Percentiles rank a stretch among this genome's conserved stretches.
Conservation (phyloP, 1,140 invertebrate genomes). For the Cryptotermes secundus region DNA sequence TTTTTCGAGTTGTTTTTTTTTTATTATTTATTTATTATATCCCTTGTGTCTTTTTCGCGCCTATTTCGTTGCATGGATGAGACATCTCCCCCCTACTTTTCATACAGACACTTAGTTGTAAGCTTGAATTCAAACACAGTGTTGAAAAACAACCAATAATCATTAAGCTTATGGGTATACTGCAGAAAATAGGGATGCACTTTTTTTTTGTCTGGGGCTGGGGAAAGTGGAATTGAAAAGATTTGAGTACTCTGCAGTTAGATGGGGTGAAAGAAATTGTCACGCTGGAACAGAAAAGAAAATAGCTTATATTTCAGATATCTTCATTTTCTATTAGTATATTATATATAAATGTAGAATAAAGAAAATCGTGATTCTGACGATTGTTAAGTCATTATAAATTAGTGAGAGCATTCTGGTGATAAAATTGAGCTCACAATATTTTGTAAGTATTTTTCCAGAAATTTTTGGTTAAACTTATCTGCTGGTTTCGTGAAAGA, state of each 20-base stretch:
- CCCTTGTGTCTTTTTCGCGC: neutral
- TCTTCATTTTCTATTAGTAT: neutral
- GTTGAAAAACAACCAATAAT: constrained; percentile 13
- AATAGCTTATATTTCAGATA: neutral
- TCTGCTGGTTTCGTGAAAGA: no score
- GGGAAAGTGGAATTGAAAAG: neutral
- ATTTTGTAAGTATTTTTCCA: no score
- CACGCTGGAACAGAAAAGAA: neutral
- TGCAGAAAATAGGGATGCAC: neutral
- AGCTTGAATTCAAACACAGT: neutral
- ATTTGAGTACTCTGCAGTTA: neutral
- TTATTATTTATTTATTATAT: neutral
- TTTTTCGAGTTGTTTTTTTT: neutral
- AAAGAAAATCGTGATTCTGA: no score
- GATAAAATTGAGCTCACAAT: no score
- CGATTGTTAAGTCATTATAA: neutral
- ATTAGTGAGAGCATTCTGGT: no score
- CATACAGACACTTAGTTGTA: neutral
- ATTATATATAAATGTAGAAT: neutral
- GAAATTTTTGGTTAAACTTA: no score
- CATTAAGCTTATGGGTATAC: neutral
- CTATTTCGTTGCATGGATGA: neutral
- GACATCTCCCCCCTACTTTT: neutral
- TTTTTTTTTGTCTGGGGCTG: neutral
- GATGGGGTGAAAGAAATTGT: neutral